These are phyloP conservation scores for Buathra laborator DNA, from an alignment of 2,888 invertebrate genomes.

Conservation along the genomic window DNA sequence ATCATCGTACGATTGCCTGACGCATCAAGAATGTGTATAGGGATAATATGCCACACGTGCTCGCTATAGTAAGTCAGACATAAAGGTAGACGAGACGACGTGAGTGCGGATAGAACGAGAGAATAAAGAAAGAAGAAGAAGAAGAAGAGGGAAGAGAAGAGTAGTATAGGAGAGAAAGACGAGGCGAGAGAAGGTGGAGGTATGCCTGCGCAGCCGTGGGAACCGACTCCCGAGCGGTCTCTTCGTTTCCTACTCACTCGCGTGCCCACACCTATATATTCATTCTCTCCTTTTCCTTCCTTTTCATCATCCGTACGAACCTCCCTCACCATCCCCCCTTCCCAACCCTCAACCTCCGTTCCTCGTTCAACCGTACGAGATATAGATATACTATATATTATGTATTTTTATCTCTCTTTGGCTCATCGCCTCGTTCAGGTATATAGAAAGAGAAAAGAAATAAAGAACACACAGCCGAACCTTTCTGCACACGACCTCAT, in stretches of 20 bases:
- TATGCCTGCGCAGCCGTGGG: conserved; percentile 83
- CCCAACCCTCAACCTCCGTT: conserved; percentile 41
- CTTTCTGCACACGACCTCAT: conserved; percentile 62
- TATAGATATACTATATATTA: conserved; percentile 39
- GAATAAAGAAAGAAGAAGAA: conserved; percentile 45
- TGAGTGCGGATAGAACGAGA: conserved; percentile 33
- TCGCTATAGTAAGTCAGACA: conserved; percentile 47
- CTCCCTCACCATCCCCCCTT: conserved; percentile 53
- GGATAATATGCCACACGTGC: conserved; percentile 52
- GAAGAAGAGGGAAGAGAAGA: conserved; percentile 58
- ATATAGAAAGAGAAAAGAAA: conserved; percentile 20
- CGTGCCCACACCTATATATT: conserved; percentile 60
- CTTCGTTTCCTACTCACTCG: conserved; percentile 63
- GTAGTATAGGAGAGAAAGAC: conserved; percentile 60
- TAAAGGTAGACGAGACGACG: conserved; percentile 57
- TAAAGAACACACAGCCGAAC: conserved; percentile 66
- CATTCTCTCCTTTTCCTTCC: conserved; percentile 65
- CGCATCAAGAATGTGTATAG: conserved; percentile 18
- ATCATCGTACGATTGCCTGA: conserved; percentile 27
- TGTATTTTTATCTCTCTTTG: conserved; percentile 59
- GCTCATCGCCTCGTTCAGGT: conserved; percentile 46
- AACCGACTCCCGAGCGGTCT: conserved; percentile 80
- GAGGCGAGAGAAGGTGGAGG: conserved; percentile 79
- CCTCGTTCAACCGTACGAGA: conserved; percentile 59
- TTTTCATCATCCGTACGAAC: conserved; percentile 46